These are phyloP conservation scores for Sarotherodon lohbergeri DNA, from an alignment of 2,113 vertebrate species.

Conservation along the genomic window DNA sequence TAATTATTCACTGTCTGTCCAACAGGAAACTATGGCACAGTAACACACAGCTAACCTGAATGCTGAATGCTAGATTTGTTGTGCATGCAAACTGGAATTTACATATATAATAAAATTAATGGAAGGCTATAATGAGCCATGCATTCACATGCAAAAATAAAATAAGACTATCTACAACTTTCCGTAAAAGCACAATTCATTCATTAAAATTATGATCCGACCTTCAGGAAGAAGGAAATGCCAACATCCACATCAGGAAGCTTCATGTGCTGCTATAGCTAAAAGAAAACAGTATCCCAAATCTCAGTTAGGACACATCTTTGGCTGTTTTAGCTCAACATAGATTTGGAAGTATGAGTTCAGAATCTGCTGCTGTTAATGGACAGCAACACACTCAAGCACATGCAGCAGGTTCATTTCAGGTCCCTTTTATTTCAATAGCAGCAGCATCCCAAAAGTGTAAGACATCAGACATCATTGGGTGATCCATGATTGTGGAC, in stretches of 20 bases:
- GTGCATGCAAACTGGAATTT: neutral
- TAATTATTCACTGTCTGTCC: neutral
- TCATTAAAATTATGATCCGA: neutral
- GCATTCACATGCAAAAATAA: neutral
- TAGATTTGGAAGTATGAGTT: accelerated
- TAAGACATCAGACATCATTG: too few relatives aligned
- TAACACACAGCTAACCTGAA: neutral
- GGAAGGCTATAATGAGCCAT: neutral
- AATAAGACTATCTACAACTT: accelerated
- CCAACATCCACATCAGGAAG: neutral
- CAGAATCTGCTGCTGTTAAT: neutral
- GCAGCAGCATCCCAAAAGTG: too few relatives aligned
- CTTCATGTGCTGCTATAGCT: neutral
- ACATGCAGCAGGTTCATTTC: too few relatives aligned
- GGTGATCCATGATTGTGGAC: too few relatives aligned
- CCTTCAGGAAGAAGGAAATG: neutral
- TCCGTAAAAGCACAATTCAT: accelerated
- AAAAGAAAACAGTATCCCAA: accelerated
- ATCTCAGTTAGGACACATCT: neutral
- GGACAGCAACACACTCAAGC: too few relatives aligned
- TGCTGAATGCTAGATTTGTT: neutral
- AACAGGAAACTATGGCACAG: neutral
- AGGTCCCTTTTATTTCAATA: too few relatives aligned
- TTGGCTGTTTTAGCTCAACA: neutral
- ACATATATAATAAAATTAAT: neutral